Evolutionary conservation across 2,797 vertebrate genomes (phyloP).

Genomic region (Tragelaphus eurycerus): DNA sequence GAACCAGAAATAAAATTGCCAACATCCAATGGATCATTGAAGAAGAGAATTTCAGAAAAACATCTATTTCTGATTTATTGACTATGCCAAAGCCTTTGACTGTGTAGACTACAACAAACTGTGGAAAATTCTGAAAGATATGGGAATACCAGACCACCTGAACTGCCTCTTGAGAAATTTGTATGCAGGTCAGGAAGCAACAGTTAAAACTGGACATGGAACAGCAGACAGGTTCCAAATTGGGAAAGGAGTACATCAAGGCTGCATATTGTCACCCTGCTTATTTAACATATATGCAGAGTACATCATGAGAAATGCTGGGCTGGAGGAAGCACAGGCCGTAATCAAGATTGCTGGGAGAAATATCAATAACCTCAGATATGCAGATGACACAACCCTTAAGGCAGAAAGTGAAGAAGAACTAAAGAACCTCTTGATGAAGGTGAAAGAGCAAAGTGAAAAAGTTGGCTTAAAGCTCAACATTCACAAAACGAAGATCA

Average conservation of each 20-base stretch:
- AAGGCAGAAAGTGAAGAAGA: background rate
- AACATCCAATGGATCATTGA: background rate
- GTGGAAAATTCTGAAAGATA: background rate
- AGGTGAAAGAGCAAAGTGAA: background rate
- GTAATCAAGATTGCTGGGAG: background rate
- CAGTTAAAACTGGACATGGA: background rate
- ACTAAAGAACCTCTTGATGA: background rate
- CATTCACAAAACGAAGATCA: background rate
- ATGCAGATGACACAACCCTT: too few relatives aligned
- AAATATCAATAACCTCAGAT: background rate
- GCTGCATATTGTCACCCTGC: background rate
- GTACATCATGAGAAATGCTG: background rate
- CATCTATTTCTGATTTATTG: background rate
- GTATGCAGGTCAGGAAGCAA: background rate
- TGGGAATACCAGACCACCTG: background rate
- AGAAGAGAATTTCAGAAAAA: background rate
- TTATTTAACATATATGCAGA: background rate
- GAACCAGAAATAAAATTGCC: background rate
- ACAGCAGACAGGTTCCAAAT: background rate
- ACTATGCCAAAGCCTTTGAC: background rate
- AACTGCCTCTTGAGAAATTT: background rate
- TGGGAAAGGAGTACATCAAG: rapidly evolving
- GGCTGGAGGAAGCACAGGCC: background rate
- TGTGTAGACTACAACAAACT: background rate
- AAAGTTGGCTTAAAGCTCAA: background rate